Conservation (phyloP, 2,113 vertebrate genomes). For the Helogale parvula region DNA sequence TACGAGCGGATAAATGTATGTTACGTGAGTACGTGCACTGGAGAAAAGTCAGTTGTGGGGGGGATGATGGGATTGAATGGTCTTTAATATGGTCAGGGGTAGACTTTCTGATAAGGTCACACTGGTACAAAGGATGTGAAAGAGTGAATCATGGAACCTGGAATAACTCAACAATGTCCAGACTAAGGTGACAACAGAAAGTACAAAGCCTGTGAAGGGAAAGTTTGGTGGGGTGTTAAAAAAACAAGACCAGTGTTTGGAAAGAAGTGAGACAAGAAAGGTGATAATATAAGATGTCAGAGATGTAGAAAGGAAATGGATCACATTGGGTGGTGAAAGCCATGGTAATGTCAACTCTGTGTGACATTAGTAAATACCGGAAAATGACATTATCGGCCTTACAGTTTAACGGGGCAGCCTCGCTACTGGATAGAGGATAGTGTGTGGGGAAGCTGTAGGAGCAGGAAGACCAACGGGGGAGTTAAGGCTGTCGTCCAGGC, state of each 20-base stretch:
- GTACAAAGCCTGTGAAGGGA: neutral
- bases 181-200: neutral
- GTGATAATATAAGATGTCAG: neutral
- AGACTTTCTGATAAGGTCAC: neutral
- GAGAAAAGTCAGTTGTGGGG: neutral
- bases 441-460: neutral
- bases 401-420: neutral
- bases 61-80: neutral
- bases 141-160: neutral
- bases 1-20: neutral
- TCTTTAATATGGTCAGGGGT: neutral
- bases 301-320: neutral
- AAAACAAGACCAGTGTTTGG: neutral
- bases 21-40: neutral
- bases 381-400: neutral
- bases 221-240: neutral
- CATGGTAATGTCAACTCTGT: neutral
- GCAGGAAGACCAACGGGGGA: neutral
- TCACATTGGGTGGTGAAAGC: neutral
- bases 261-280: neutral
- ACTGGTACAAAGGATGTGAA: neutral
- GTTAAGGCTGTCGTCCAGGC: neutral
- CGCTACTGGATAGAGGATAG: neutral
- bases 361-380: neutral
- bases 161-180: neutral